These are phyloP conservation scores for Odocoileus hemionus DNA, from an alignment of 2,113 vertebrate species.

Conservation along the genomic window DNA sequence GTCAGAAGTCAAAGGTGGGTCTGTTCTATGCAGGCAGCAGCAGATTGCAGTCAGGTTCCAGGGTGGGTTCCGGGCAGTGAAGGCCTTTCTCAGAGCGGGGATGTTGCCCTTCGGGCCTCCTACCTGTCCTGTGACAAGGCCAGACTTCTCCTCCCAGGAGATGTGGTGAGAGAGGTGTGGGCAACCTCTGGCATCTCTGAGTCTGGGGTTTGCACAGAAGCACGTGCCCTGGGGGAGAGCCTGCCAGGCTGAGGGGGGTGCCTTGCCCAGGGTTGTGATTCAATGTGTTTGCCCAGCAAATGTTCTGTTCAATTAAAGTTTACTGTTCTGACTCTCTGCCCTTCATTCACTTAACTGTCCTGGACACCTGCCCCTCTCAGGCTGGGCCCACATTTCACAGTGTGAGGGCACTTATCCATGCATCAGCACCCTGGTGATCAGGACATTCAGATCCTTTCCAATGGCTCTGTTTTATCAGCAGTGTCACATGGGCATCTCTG, in stretches of 20 bases:
- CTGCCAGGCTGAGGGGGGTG: too few species aligned
- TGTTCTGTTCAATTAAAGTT: conserved; percentile 21
- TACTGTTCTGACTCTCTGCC: background rate
- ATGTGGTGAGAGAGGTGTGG: background rate
- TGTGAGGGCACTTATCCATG: rapidly evolving
- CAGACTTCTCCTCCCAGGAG: too few species aligned
- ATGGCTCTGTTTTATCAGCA: background rate
- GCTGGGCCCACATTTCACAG: background rate
- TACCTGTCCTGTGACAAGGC: too few species aligned
- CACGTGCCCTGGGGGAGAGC: rapidly evolving
- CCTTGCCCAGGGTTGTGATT: background rate
- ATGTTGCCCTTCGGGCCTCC: rapidly evolving
- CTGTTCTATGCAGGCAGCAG: rapidly evolving
- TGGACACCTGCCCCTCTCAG: background rate
- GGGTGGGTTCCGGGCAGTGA: background rate
- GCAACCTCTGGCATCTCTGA: background rate
- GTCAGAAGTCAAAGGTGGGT: background rate
- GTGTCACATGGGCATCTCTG: too few species aligned
- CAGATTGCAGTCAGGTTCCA: background rate
- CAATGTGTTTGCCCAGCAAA: background rate
- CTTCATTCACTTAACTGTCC: background rate
- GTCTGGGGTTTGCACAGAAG: background rate
- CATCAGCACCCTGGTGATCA: background rate
- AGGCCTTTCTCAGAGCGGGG: background rate
- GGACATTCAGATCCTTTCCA: background rate